Evolutionary conservation across 2,797 vertebrate species (phyloP).

Genomic region (Distichodus sexfasciatus): DNA sequence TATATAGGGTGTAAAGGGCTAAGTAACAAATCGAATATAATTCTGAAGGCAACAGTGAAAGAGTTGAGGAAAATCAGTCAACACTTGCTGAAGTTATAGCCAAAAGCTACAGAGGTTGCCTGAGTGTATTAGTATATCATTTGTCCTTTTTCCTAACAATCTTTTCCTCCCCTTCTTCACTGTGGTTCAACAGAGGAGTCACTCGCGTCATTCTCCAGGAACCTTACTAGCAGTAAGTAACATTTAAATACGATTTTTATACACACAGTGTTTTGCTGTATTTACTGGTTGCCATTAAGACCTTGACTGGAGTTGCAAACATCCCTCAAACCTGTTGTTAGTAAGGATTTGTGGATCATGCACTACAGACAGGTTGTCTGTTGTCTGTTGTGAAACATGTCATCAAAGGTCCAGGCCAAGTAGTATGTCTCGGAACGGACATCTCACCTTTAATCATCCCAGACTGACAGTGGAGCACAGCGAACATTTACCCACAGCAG

Average conservation of each 20-base stretch:
- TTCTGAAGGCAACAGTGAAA: no score
- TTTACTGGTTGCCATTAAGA: slow-evolving; percentile 2
- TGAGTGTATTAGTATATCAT: not conserved
- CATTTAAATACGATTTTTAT: not conserved
- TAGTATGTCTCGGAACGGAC: slow-evolving; percentile 10
- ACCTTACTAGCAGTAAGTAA: slow-evolving; percentile 81
- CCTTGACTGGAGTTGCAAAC: not conserved
- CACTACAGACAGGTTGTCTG: not conserved
- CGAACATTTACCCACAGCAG: slow-evolving; percentile 25
- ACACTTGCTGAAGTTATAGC: no score
- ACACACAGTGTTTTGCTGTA: not conserved
- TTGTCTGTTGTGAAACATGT: slow-evolving; percentile 23
- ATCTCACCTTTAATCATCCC: slow-evolving; percentile 37
- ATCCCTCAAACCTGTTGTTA: slow-evolving; percentile 1
- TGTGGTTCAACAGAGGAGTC: slow-evolving; percentile 74
- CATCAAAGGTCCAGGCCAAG: slow-evolving; percentile 37
- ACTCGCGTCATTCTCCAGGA: slow-evolving; percentile 76
- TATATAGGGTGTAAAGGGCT: no score
- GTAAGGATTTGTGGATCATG: slow-evolving; percentile 15
- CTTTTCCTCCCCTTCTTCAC: not conserved
- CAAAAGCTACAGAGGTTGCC: no score
- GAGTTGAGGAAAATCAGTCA: no score
- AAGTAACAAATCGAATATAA: no score
- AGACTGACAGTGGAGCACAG: not conserved
- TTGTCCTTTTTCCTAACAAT: no score